These are phyloP conservation scores for Arctopsyche grandis DNA, from an alignment of 1,140 invertebrate species.

Conservation along the genomic window DNA sequence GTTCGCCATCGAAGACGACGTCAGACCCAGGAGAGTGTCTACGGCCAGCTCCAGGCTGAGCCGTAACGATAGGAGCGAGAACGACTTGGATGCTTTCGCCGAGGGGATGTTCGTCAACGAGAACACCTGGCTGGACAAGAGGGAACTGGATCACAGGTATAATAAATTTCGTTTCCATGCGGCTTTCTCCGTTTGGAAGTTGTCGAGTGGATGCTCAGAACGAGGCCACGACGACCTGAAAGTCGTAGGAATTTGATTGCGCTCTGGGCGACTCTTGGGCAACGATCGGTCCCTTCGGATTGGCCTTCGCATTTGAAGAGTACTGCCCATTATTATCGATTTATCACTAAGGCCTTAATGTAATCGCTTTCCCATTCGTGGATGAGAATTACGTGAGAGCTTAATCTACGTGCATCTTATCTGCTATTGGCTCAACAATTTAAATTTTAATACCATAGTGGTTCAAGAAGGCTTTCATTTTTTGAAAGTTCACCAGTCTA, in stretches of 20 bases:
- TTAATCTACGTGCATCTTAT: no score
- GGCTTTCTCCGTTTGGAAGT: background rate
- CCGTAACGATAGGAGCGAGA: slow-evolving; percentile 65
- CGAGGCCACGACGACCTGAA: slow-evolving; percentile 2
- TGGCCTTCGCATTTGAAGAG: background rate
- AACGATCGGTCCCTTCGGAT: background rate
- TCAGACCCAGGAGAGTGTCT: slow-evolving; percentile 19
- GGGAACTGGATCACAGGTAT: slow-evolving; percentile 72
- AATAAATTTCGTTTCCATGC: background rate
- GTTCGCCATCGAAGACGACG: slow-evolving; percentile 54
- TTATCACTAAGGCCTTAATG: no score
- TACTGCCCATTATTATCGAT: no score
- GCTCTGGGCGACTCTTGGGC: background rate
- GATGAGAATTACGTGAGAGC: no score
- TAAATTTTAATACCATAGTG: no score
- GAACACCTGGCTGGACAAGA: slow-evolving; percentile 68
- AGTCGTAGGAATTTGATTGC: background rate
- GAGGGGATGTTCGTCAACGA: slow-evolving; percentile 64
- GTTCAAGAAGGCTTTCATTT: no score
- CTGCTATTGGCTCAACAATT: no score
- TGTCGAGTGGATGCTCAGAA: background rate
- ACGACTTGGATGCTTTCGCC: slow-evolving; percentile 70
- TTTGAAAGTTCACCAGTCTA: no score
- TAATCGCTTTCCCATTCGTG: no score
- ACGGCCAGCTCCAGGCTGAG: slow-evolving; percentile 54